These are phyloP conservation scores for Thaumatotibia leucotreta DNA, from an alignment of 1,140 invertebrate species.

Conservation along the genomic window DNA sequence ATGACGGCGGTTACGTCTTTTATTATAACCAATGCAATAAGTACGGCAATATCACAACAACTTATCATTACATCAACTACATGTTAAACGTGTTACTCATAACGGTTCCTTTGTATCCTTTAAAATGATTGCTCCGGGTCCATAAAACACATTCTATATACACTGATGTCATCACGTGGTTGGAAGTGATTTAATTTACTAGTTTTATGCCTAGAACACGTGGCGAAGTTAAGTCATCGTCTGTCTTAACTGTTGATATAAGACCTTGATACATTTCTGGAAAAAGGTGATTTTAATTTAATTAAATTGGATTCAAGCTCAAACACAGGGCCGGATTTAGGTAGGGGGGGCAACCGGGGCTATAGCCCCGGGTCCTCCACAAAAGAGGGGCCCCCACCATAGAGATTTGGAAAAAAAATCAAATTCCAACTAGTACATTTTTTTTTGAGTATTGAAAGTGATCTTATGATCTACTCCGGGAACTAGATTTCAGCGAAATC, in stretches of 20 bases:
- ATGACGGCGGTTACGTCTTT: not conserved
- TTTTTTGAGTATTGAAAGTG: no score
- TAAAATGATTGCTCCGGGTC: not conserved
- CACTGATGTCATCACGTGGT: conserved; percentile 11
- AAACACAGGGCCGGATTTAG: no score
- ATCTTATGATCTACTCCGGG: no score
- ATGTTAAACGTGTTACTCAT: not conserved
- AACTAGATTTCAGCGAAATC: no score
- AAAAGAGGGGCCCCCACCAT: no score
- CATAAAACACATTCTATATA: not conserved
- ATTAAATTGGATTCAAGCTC: no score
- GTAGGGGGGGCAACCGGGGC: no score
- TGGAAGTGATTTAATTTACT: not conserved
- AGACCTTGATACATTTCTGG: not conserved
- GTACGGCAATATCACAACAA: not conserved
- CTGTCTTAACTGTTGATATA: not conserved
- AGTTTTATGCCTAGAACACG: conserved; percentile 5
- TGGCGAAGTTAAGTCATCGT: not conserved
- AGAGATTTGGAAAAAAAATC: no score
- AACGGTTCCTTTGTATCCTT: conserved; percentile 6
- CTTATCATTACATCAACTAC: not conserved
- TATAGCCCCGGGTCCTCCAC: no score
- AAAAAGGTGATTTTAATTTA: not conserved
- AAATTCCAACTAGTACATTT: no score
- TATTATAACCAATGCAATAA: not conserved